Conservation (phyloP, 1,140 invertebrate genomes). For the Octopus bimaculoides region DNA sequence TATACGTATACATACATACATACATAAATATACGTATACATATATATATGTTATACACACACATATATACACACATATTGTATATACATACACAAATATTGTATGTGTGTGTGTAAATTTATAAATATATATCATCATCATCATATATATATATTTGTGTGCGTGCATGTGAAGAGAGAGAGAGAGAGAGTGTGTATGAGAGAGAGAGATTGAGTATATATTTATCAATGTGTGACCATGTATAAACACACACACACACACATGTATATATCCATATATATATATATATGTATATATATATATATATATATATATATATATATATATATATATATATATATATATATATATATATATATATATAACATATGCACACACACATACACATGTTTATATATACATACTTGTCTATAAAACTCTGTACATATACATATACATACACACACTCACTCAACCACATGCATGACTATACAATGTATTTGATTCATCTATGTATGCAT, state of each 20-base stretch:
- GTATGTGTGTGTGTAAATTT: background rate
- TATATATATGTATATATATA: background rate
- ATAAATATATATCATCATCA: background rate
- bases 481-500: too few species aligned
- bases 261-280: background rate
- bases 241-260: background rate
- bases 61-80: background rate
- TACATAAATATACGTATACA: background rate
- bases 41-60: background rate
- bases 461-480: too few species aligned
- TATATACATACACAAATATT: background rate
- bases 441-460: too few species aligned
- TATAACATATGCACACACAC: too few species aligned
- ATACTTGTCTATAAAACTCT: too few species aligned
- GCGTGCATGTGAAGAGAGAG: too few species aligned
- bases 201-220: background rate
- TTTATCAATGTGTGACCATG: background rate
- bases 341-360: background rate
- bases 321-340: conserved; percentile 4
- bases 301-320: background rate
- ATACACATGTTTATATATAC: too few species aligned
- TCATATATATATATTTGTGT: background rate
- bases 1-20: too few species aligned
- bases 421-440: too few species aligned
- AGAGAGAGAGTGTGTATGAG: background rate